These are phyloP conservation scores for Lophius americanus DNA, from an alignment of 2,797 vertebrate genomes.

Conservation along the genomic window DNA sequence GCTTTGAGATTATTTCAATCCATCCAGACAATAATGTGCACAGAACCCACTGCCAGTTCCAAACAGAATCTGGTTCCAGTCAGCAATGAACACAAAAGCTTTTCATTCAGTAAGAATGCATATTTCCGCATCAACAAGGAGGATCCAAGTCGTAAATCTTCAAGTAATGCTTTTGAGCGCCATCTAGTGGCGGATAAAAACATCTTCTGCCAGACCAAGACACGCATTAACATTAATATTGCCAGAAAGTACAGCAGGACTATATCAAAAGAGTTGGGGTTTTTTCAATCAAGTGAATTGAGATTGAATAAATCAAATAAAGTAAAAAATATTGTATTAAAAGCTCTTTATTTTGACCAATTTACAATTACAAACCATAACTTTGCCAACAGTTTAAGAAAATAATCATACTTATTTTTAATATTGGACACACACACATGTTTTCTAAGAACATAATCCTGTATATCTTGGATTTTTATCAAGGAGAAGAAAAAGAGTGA, in stretches of 20 bases:
- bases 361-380: background rate
- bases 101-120: background rate
- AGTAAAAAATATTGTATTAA: background rate
- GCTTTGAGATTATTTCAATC: background rate
- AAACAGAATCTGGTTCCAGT: background rate
- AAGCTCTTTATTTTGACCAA: background rate
- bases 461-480: background rate
- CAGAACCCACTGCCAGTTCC: background rate
- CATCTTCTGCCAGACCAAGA: background rate
- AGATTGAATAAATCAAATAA: constrained; percentile 4
- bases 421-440: background rate
- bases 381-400: background rate
- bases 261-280: constrained; percentile 9
- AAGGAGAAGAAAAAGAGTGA: background rate
- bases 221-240: no score
- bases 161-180: constrained; percentile 7
- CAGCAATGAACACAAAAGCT: constrained; percentile 3
- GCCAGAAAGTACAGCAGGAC: background rate
- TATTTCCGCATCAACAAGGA: background rate
- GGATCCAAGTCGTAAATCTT: background rate
- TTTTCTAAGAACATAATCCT: background rate
- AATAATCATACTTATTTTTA: background rate
- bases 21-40: background rate
- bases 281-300: constrained; percentile 24
- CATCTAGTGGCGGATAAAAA: constrained; percentile 62